Evolutionary conservation across 2,797 vertebrate species (phyloP).

Genomic region (Chaenodraco wilsoni): DNA sequence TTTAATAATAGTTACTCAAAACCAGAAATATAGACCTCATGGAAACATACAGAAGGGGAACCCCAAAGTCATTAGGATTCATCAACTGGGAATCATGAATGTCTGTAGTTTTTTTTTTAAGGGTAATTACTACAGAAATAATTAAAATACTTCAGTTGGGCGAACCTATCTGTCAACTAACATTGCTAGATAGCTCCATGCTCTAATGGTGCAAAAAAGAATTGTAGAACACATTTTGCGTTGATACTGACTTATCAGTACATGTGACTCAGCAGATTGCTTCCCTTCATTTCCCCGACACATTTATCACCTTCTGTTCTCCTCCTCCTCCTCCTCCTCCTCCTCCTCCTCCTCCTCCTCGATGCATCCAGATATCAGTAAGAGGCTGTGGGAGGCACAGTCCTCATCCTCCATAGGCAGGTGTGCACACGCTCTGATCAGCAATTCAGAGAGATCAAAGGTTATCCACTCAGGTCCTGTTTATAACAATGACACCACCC

Average conservation of each 20-base stretch:
- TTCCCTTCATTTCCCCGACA: slow-evolving; percentile 19
- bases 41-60: too few relatives aligned
- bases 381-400: slow-evolving; percentile 54
- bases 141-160: background rate
- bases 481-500: slow-evolving; percentile 57
- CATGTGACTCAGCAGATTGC: slow-evolving; percentile 9
- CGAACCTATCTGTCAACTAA: background rate
- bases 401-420: slow-evolving; percentile 41
- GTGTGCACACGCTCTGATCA: slow-evolving; percentile 40
- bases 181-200: background rate
- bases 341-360: slow-evolving; percentile 27
- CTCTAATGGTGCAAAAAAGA: background rate
- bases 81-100: background rate
- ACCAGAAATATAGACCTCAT: background rate
- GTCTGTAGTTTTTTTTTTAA: background rate
- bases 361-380: slow-evolving; percentile 25
- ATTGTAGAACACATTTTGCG: background rate
- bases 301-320: slow-evolving; percentile 55
- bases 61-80: background rate
- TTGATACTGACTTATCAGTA: background rate
- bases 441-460: slow-evolving; percentile 65
- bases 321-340: slow-evolving; percentile 25
- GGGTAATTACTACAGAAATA: background rate
- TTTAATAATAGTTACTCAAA: background rate
- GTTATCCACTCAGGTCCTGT: slow-evolving; percentile 60